Conservation (phyloP, 1,140 invertebrate genomes). For the Drosophila novamexicana region DNA sequence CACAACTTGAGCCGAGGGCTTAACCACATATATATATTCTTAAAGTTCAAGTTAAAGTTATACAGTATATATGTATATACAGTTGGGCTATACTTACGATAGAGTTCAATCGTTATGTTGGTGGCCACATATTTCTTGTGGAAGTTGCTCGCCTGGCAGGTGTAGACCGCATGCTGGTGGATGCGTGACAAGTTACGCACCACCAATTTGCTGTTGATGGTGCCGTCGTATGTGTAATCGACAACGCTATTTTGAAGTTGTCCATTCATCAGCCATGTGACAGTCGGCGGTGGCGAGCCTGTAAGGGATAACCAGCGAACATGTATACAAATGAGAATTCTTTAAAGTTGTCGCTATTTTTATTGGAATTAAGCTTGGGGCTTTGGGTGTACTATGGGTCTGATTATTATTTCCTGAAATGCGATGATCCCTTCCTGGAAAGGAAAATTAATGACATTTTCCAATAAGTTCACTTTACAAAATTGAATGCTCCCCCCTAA, state of each 20-base stretch:
- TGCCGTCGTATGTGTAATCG: constrained; percentile 82
- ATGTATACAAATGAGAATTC: constrained; percentile 8
- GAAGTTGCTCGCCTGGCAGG: constrained; percentile 94
- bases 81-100: constrained; percentile 86
- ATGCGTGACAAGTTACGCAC: constrained; percentile 87
- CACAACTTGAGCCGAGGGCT: neutral
- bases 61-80: neutral
- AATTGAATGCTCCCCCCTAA: no score
- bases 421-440: no score
- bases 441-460: no score
- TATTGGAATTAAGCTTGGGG: neutral
- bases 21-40: neutral
- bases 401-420: no score
- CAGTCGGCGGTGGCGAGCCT: constrained; percentile 93
- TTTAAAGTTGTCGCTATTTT: constrained; percentile 27
- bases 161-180: constrained; percentile 92
- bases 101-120: constrained; percentile 89
- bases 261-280: constrained; percentile 94
- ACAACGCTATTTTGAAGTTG: constrained; percentile 86
- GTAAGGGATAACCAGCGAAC: constrained; percentile 65
- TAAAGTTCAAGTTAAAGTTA: neutral
- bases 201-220: constrained; percentile 85
- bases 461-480: no score
- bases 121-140: constrained; percentile 88
- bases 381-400: no score